Base-by-base conservation (phyloP, 2,888 invertebrate genomes). In the Hemicrepidius hirtus region DNA sequence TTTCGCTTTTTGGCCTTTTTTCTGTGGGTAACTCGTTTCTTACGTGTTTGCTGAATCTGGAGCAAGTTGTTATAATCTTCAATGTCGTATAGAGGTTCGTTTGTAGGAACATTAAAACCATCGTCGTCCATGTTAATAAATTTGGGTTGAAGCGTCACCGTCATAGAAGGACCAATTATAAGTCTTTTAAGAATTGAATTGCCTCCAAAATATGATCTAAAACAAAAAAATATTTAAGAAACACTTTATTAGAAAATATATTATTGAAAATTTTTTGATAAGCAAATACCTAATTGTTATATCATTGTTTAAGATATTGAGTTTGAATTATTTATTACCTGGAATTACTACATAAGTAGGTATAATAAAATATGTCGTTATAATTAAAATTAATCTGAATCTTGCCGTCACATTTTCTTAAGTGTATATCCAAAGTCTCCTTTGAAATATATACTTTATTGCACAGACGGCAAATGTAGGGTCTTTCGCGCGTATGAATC, bases 401-500 rank as follows among this genome's bases (percentile, higher is more conserved):
- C n/a, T n/a, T n/a, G n/a, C n/a, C n/a, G n/a, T n/a, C n/a, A n/a
- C n/a, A n/a, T n/a, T n/a, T n/a, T n/a, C n/a, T n/a, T n/a, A n/a
- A n/a, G n/a, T n/a, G n/a, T n/a, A n/a, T n/a, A 68, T 83, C 83
- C 82, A 83, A 81, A 0, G 81, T 82, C 3, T 83, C 83, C 66
- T 84, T 84, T 1, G 83, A 83, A 90, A 87, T 87, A 86, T 90
- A 90, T 10, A 88, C 89, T 83, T 90, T 90, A 21, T 88, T 88
- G 84, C 90, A 90, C 82, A 88, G 86, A 75, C 88, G 85, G 82
- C 90, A 90, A 68, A 89, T 88, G 84, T 90, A 88, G 49, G 90
- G 90, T 83, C 89, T 89, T 84, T 90, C 90, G 0, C 90, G 90
- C 0, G 88, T 88, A 84, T 90, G 90, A 65, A 89, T 89, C 63